A percentile compares a stretch with the other conserved stretches of the same genome.
phyloP scores from a whole-genome alignment of 2,797 vertebrate genomes.

The Leptodactylus fallax region DNA sequence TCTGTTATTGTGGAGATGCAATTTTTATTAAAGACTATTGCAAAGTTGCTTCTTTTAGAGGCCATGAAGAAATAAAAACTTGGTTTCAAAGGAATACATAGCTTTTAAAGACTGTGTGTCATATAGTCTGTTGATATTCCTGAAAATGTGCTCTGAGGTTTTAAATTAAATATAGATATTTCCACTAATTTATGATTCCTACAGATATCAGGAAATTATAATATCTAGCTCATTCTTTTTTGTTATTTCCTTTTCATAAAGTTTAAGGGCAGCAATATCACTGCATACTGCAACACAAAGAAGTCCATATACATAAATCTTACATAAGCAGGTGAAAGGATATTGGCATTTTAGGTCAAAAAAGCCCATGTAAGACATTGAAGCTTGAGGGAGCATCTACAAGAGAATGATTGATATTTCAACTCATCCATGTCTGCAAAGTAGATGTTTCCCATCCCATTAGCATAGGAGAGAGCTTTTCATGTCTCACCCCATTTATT shows the following conservation, averaged over 20 bases:
- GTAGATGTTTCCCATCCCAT: constrained; percentile 55
- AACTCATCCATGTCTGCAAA: constrained; percentile 59
- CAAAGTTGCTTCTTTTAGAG: too few species aligned
- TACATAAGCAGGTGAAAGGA: constrained; percentile 39
- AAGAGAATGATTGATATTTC: constrained; percentile 59
- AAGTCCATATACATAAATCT: constrained; percentile 43
- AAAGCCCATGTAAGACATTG: constrained; percentile 60
- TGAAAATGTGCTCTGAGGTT: neutral
- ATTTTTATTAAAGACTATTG: too few species aligned
- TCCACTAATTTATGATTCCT: neutral
- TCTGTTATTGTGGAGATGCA: too few species aligned
- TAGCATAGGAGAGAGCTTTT: constrained; percentile 49
- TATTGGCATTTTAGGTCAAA: constrained; percentile 55
- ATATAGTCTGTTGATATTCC: neutral
- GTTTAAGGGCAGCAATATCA: neutral
- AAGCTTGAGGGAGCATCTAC: constrained; percentile 51
- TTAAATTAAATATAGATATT: neutral
- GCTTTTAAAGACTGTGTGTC: too few species aligned
- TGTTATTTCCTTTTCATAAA: constrained; percentile 2
- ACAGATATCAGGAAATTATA: neutral
- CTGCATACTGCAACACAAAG: neutral
- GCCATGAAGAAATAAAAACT: neutral
- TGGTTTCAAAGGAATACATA: neutral
- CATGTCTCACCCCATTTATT: constrained; percentile 55
- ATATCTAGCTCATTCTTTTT: neutral